Base-by-base conservation (phyloP, 2,888 invertebrate species). In the Campoplex capitator region DNA sequence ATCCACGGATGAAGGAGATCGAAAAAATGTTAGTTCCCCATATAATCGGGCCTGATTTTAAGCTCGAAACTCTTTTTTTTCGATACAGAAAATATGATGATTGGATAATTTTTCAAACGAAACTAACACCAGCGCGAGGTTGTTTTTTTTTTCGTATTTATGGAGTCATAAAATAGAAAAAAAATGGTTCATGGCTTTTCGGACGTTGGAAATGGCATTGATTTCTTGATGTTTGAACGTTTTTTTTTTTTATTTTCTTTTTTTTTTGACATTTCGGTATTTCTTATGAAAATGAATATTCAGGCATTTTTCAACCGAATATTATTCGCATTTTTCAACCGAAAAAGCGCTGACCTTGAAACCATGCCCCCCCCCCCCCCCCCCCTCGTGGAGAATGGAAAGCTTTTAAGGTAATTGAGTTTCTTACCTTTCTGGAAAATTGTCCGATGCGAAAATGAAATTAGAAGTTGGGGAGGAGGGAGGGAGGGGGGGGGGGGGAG, bases 401-500 rank as follows among this genome's bases (percentile, higher is more conserved):
- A 62, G 16, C 62, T 62, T 62, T 62, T 62, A 62, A 32, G 16
- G 62, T 62, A 62, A 62, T 62, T 32, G 62, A 62, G 16, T 62
- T 62, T 62, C 32, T 32, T 62, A 62, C 6, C 16, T 32, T 16
- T 32, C 62, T 6, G 62, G 32, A 62, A 62, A 58, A 58, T 28
- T 58, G 58, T 28, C 28, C 4, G 13, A 28, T 23, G 23, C 28
- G 58, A 58, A 58, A 62, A 62, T 62, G 13, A 62, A 62, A 32
- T 62, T 62, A 32, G 32, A 16, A 6, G 62, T 62, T 16, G 16
- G 32, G 16, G 9, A 32, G 23, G 23, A 23, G n/a, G n/a, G 23
- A 23, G 23, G 23, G 23, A 0, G 23, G 23, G 23, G 23, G 0
- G 23, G 23, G 23, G 23, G 0, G 23, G 0, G 23, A 23, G 23